Conservation (phyloP, 2,888 invertebrate species). For the Proisotoma minuta region DNA sequence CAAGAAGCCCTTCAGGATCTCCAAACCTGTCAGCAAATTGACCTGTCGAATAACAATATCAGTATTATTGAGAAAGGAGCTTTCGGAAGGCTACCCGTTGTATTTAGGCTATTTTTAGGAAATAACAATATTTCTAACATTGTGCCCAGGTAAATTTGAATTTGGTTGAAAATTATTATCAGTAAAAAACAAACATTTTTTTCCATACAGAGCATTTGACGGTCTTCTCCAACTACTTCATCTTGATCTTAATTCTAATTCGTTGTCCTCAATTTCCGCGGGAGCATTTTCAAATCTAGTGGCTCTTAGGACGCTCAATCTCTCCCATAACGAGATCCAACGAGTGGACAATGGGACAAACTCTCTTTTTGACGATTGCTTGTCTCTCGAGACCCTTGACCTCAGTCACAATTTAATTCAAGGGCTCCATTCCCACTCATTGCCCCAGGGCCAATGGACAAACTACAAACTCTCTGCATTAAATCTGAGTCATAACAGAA, state of each 20-base stretch:
- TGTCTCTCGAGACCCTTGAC: too few species aligned
- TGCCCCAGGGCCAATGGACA: too few species aligned
- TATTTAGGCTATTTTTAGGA: conserved; percentile 73
- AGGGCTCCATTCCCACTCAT: too few species aligned
- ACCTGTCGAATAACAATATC: conserved; percentile 73
- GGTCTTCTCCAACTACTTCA: conserved; percentile 74
- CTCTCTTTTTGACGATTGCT: too few species aligned
- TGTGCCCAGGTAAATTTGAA: too few species aligned
- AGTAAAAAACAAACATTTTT: too few species aligned
- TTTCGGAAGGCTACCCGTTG: conserved; percentile 78
- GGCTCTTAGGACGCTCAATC: conserved; percentile 69
- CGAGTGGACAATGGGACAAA: too few species aligned
- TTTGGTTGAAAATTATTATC: too few species aligned
- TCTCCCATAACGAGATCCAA: conserved; percentile 70
- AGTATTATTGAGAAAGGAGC: conserved; percentile 66
- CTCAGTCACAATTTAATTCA: too few species aligned
- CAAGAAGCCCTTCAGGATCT: conserved; percentile 68
- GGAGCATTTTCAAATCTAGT: conserved; percentile 76
- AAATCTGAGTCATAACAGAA: too few species aligned
- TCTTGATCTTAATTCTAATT: conserved; percentile 69
- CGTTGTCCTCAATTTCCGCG: conserved; percentile 60
- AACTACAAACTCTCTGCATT: too few species aligned
- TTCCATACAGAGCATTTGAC: conserved; percentile 76
- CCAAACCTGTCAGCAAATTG: conserved; percentile 73
- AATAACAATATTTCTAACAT: conserved; percentile 67